Percentiles rank a stretch among this genome's conserved stretches.
Evolutionary conservation across 2,888 invertebrate genomes (phyloP).

Genomic region (Acanthococcus lagerstroemiae): DNA sequence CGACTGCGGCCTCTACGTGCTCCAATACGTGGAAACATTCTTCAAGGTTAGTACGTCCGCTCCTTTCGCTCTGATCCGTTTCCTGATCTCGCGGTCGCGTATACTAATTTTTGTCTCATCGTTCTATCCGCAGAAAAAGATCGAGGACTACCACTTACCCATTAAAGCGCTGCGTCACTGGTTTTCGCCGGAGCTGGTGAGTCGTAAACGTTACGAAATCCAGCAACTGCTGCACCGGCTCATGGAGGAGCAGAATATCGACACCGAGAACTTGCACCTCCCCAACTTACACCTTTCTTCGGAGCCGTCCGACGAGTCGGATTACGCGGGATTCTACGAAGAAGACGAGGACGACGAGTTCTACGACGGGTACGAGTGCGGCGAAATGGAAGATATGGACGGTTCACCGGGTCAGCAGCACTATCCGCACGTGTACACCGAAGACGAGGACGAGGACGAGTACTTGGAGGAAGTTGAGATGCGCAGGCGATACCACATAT

Average conservation of each 20-base stretch:
- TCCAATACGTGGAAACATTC: constrained; percentile 95
- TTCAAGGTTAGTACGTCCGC: constrained; percentile 57
- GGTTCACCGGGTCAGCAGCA: constrained; percentile 32
- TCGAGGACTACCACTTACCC: constrained; percentile 69
- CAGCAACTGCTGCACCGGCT: constrained; percentile 63
- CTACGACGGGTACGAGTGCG: constrained; percentile 46
- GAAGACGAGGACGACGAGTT: constrained; percentile 47
- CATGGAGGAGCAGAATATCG: constrained; percentile 62
- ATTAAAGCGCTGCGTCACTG: constrained; percentile 72
- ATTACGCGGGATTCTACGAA: too few relatives aligned
- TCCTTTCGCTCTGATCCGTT: neutral
- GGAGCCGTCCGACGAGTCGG: constrained; percentile 42
- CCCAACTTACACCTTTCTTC: constrained; percentile 31
- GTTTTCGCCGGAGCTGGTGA: constrained; percentile 74
- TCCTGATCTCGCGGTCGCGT: neutral
- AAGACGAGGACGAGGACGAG: constrained; percentile 17
- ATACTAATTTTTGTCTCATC: neutral
- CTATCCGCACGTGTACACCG: constrained; percentile 22
- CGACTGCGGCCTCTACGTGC: constrained; percentile 89
- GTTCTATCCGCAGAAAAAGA: constrained; percentile 62
- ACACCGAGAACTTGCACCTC: constrained; percentile 53
- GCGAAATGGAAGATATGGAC: constrained; percentile 32
- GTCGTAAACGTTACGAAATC: constrained; percentile 76
- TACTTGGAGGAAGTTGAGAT: constrained; percentile 20
- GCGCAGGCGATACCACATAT: neutral